phyloP scores from a whole-genome alignment of 2,888 invertebrate genomes.

The Megaustenia siamemsis region DNA sequence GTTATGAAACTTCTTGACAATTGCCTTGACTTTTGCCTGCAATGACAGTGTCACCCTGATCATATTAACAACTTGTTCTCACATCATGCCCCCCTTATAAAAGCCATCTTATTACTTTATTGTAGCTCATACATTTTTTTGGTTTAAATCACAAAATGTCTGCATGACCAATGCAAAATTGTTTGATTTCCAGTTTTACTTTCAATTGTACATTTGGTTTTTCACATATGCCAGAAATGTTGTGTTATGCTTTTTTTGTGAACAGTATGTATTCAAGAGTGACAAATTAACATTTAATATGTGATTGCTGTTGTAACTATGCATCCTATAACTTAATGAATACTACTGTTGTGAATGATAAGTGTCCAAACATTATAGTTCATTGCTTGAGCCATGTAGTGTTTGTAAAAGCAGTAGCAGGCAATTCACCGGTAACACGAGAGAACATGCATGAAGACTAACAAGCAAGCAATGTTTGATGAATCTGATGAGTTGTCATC shows the following conservation, averaged over 20 bases:
- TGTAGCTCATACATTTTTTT: not conserved
- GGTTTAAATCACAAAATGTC: not conserved
- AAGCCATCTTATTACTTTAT: not conserved
- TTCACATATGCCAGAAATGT: not conserved
- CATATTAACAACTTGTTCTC: not conserved
- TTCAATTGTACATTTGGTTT: not conserved
- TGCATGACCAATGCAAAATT: constrained; percentile 21
- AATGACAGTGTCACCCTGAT: not conserved
- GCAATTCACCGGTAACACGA: not conserved
- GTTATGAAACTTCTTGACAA: not conserved
- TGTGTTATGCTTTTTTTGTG: not conserved
- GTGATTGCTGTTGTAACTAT: not conserved
- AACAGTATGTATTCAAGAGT: not conserved
- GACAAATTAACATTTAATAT: constrained; percentile 1
- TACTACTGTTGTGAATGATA: not conserved
- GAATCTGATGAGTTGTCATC: not conserved
- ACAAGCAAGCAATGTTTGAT: not conserved
- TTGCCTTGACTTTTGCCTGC: not conserved
- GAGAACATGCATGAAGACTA: not conserved
- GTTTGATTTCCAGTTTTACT: not conserved
- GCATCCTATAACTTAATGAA: not conserved
- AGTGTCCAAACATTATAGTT: not conserved
- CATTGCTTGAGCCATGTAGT: constrained; percentile 17
- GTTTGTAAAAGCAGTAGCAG: constrained; percentile 24
- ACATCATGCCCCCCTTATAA: not conserved